phyloP scores from a whole-genome alignment of 2,888 invertebrate genomes.

The Heliconius ismenius region DNA sequence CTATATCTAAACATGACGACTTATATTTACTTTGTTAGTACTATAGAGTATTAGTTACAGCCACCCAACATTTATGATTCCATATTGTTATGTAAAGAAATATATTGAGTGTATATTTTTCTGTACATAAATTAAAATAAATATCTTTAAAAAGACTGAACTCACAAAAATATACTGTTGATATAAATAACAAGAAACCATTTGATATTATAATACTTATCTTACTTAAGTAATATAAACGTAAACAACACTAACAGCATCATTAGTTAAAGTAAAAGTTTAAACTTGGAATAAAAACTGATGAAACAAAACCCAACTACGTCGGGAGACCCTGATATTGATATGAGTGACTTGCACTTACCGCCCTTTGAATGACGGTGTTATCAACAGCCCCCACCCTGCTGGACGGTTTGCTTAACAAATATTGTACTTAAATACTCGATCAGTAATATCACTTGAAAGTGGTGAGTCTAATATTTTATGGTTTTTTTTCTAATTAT shows the following conservation, averaged over 20 bases:
- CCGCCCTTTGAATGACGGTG: slow-evolving; percentile 65
- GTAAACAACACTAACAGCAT: slow-evolving; percentile 49
- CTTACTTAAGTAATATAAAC: too few relatives aligned
- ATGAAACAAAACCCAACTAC: slow-evolving; percentile 68
- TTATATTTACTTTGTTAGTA: neutral
- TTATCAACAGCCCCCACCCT: slow-evolving; percentile 66
- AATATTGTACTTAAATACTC: slow-evolving; percentile 74
- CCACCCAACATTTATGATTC: neutral
- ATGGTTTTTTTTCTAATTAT: too few relatives aligned
- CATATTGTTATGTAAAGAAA: too few relatives aligned
- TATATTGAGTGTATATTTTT: too few relatives aligned
- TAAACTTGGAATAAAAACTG: slow-evolving; percentile 61
- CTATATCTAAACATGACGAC: too few relatives aligned
- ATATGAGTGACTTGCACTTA: slow-evolving; percentile 81
- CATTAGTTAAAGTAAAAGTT: slow-evolving; percentile 37
- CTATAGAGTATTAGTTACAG: neutral
- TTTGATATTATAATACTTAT: neutral
- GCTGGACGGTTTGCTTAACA: slow-evolving; percentile 62
- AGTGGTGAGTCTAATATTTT: neutral
- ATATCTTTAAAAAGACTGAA: too few relatives aligned
- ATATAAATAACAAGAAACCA: neutral
- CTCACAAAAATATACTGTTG: too few relatives aligned
- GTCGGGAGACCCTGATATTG: slow-evolving; percentile 70
- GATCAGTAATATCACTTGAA: slow-evolving; percentile 49
- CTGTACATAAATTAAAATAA: too few relatives aligned